Conservation (phyloP, 2,797 vertebrate species). For the Hybognathus amarus region DNA sequence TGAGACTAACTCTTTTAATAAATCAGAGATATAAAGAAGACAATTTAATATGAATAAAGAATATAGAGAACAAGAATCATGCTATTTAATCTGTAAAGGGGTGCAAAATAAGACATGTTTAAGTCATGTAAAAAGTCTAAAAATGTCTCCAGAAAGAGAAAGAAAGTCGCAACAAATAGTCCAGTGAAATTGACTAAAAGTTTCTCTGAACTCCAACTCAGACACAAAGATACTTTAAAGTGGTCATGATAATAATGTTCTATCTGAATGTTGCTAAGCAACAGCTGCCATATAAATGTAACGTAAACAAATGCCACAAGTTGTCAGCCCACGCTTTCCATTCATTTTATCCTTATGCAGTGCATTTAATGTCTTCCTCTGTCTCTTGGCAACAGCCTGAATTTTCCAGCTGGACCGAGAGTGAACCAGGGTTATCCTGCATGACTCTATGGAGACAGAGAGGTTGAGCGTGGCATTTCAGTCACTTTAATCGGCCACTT, state of each 20-base stretch:
- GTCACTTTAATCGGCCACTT: conserved; percentile 31
- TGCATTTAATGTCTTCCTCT: conserved; percentile 10
- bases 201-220: conserved; percentile 4
- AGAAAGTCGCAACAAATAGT: not conserved
- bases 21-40: not conserved
- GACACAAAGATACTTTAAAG: conserved; percentile 22
- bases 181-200: not conserved
- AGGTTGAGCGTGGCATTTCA: conserved; percentile 2
- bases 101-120: not conserved
- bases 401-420: conserved; percentile 5
- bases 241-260: conserved; percentile 6
- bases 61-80: not conserved
- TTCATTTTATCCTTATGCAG: conserved; percentile 27
- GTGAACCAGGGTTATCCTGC: conserved; percentile 2
- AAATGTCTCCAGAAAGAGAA: not conserved
- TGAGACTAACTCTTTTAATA: not conserved
- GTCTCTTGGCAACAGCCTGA: conserved; percentile 33
- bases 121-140: not conserved
- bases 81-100: not conserved
- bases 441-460: not conserved
- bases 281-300: conserved; percentile 18
- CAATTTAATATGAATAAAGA: not conserved
- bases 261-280: conserved; percentile 18
- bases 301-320: conserved; percentile 27
- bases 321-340: conserved; percentile 32